Conservation (phyloP, 2,113 vertebrate species). For the Pelusios castaneus region DNA sequence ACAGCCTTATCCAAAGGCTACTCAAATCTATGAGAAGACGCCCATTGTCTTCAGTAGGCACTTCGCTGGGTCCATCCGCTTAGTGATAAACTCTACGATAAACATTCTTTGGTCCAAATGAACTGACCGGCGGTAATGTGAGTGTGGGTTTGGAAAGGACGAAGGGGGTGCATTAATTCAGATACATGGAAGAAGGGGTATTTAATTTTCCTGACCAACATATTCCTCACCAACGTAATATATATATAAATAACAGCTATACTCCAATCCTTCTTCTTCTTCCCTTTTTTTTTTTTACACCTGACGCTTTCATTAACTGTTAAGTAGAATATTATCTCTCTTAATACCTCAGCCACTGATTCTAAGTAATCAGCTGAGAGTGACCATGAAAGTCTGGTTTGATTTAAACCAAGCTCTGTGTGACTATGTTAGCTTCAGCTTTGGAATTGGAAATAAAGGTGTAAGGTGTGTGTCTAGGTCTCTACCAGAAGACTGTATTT, state of each 20-base stretch:
- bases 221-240: neutral
- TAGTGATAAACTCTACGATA: neutral
- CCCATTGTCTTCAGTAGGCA: neutral
- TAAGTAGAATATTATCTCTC: neutral
- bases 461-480: neutral
- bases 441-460: slow-evolving; percentile 6
- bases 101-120: neutral
- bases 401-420: slow-evolving; percentile 21
- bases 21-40: neutral
- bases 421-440: neutral
- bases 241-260: neutral
- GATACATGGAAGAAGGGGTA: no score
- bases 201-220: neutral
- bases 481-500: neutral
- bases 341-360: neutral
- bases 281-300: neutral
- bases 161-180: neutral
- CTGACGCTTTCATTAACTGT: neutral
- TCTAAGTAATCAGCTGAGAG: neutral
- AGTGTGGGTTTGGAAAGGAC: neutral
- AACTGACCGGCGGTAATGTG: neutral
- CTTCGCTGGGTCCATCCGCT: neutral
- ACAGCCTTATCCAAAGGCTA: neutral
- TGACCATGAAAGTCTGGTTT: neutral
- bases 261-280: neutral